Evolutionary conservation across 2,888 invertebrate genomes (phyloP), one percentile per base, ranked within the genome.

Genomic region (Apamea epomidion): DNA sequence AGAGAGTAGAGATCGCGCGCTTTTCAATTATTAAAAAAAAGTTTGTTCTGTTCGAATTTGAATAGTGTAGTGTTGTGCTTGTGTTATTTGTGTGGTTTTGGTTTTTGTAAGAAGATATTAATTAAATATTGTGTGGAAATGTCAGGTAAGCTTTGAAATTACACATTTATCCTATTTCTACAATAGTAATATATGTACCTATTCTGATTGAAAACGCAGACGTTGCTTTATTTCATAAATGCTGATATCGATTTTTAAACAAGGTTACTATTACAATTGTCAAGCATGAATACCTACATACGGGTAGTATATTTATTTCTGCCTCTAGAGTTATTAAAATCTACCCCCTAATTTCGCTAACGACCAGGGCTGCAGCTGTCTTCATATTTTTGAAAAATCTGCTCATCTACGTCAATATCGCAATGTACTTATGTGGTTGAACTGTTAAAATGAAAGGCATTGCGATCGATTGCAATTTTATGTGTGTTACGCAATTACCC

Each of bases 1-100:
- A 51, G 45, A 67, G 76, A 91, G 88, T 89, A 88, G 90, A 87
- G 87, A 89, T 92, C 90, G 92, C 93, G 93, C 94, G 93, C 90
- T 92, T 94, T 92, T 91, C 90, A 88, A 87, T 85, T 84, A 85
- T 89, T 87, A 74, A 51, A 68, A 69, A 70, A 68, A 58, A 69
- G 67, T 60, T 70, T 48, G 54, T 37, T 74, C 25, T 29, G 2
- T 67, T 69, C 68, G 48, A 74, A 72, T 80, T 81, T 72, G 72
- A 84, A 75, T 69, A 45, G 86, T 86, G 87, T 67, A 78, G 82
- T 87, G 86, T 80, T 80, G 83, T 86, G 84, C 51, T 68, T 48
- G 65, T 73, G 83, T 76, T 81, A 67, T 29, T 21, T 78, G 21
- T 83, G 73, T 77, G 60, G 0, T n/a, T 54, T 51, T 72, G 29